Base-by-base conservation (phyloP, 2,797 vertebrate genomes). In the Girardinus metallicus region DNA sequence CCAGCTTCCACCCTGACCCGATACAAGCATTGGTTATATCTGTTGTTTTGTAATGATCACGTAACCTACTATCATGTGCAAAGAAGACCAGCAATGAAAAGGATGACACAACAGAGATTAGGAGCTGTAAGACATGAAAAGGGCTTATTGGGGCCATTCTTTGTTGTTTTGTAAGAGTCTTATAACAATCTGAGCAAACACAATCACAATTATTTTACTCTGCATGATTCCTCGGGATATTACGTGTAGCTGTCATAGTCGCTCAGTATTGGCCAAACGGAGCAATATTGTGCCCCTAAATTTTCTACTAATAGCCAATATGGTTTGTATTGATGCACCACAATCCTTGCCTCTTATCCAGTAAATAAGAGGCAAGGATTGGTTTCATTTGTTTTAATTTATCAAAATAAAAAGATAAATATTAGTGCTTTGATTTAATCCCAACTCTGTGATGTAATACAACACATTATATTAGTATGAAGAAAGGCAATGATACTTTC, bases 31-130 rank as follows among this genome's bases (percentile, higher is more conserved):
- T 29, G 15, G n/a, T 46, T 71, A 29, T 46, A 46, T 46, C 29
- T 72, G 43, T 29, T 29, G 43, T 72, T 72, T 70, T 72, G 13
- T 72, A 72, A 72, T 31, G 43, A 46, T 72, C 43, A 72, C 16
- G 41, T n/a, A 71, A 71, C 68, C 41, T 44, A 29, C 68, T 26
- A 16, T 71, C 68, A 71, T 44, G 41, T n/a, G 68, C 39, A 43
- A 44, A 71, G 68, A 44, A n/a, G 8, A 43, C 12, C 68, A 46
- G 68, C 26, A 0, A 23, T 43, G 39, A 41, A 71, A 46, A 46
- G 43, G 43, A 72, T 46, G 41, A 72, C 26, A 44, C 41, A 72
- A 44, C 26, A 46, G 26, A 46, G 68, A 72, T 72, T 72, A 29
- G 41, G 44, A 72, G n/a, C 43, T 18, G 43, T 16, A 46, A 72